Conservation (phyloP, 53 echinoderm and acorn worm species). For the Paracentrotus lividus region DNA sequence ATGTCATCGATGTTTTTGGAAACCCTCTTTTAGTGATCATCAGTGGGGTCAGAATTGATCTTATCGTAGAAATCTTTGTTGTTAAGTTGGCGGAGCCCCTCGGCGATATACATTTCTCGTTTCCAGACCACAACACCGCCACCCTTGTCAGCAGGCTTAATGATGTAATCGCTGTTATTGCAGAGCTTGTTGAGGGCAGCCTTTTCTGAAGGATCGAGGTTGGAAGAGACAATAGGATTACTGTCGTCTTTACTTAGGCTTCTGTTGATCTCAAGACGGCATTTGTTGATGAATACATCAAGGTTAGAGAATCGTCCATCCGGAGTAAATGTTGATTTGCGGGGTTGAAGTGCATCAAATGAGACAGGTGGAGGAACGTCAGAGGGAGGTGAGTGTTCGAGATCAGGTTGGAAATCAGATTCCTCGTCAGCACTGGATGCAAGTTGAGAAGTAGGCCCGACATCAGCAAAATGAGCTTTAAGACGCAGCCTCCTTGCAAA, state of each 20-base stretch:
- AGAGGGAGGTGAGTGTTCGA: too few species aligned
- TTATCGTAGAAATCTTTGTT: background rate
- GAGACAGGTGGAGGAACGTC: background rate
- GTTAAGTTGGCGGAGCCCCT: background rate
- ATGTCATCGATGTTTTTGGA: too few species aligned
- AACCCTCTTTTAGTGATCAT: too few species aligned
- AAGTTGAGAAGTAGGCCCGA: background rate
- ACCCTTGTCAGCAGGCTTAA: slow-evolving; percentile 59
- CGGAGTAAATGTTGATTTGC: background rate
- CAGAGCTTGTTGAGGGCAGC: background rate
- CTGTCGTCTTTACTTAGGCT: background rate
- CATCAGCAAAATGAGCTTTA: background rate
- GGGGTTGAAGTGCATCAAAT: background rate
- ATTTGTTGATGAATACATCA: background rate
- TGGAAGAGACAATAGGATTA: background rate
- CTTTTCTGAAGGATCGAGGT: background rate
- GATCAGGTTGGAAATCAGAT: too few species aligned
- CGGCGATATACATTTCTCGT: slow-evolving; percentile 40
- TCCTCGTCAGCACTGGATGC: background rate
- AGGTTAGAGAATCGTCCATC: background rate
- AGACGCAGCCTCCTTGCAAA: background rate
- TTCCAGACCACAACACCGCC: slow-evolving; percentile 58
- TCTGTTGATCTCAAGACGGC: background rate
- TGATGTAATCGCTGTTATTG: background rate
- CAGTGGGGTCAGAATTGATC: background rate